Evolutionary conservation across 2,888 invertebrate species (phyloP), one percentile per base, ranked within the genome.

Genomic region (Tromatobia lineatoria): DNA sequence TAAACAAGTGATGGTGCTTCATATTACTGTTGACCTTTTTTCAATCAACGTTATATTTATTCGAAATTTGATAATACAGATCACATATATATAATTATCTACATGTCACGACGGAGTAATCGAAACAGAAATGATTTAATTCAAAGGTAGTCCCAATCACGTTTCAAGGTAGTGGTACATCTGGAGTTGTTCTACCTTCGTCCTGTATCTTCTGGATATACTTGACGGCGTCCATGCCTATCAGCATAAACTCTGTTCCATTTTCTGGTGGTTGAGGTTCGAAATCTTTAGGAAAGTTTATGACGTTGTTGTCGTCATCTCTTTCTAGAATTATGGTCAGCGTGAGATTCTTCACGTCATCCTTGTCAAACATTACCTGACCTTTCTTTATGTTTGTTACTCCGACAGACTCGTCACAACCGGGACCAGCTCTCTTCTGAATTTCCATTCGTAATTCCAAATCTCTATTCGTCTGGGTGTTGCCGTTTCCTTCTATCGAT

Each of bases 241-340:
- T 38, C 4, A 90, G 75, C 25, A 85, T 86, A 8, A 89, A 89
- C 52, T 88, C 87, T 47, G 89, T 89, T 38, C 69, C 57, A 13
- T 90, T 90, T 6, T 61, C 71, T 4, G 88, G 64, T 13, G 91
- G 89, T 29, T 87, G 89, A 7, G 89, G 87, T 15, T 82, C 47
- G 18, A 90, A 90, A 67, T 91, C 85, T 66, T 87, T 90, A 1
- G 89, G 91, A 52, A 90, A 90, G 69, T 90, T 90, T 6, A 83
- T 15, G 2, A 86, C 29, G 6, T 67, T 79, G 54, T 86, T 88
- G 18, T 80, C 81, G n/a, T 88, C 86, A 61, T 90, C 88, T 6
- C 89, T 88, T 67, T 90, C 90, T 2, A 89, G 54, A 13, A 89
- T 88, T 47, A 90, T 87, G 52, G 87, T 87, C 1, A 90, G 84